These are phyloP conservation scores for Laticauda colubrina DNA, from an alignment of 2,113 vertebrate genomes.

Conservation along the genomic window DNA sequence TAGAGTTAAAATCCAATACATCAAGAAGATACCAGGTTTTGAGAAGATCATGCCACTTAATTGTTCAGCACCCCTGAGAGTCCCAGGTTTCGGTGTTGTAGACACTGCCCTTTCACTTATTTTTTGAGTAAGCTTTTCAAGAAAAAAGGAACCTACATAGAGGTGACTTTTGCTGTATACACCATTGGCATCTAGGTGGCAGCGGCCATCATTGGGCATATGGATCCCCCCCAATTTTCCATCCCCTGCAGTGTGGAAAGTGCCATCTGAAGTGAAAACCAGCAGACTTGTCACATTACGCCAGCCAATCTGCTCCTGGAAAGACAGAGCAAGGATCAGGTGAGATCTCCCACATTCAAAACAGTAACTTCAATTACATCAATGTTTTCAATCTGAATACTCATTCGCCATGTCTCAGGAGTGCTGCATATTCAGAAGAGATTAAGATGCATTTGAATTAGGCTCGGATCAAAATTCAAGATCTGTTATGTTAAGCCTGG, in stretches of 20 bases:
- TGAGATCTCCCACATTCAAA: neutral
- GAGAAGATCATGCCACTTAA: neutral
- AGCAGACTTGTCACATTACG: conserved; percentile 74
- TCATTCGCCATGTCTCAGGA: neutral
- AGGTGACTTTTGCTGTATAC: conserved; percentile 64
- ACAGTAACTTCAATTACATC: neutral
- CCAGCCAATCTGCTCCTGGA: conserved; percentile 77
- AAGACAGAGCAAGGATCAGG: neutral
- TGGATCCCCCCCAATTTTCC: conserved; percentile 76
- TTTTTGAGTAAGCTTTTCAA: neutral
- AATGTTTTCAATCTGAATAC: neutral
- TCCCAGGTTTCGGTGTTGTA: neutral
- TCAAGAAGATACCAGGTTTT: neutral
- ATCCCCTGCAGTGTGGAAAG: conserved; percentile 80
- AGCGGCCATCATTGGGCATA: conserved; percentile 72
- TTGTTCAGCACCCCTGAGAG: neutral
- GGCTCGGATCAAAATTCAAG: neutral
- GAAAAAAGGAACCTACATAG: conserved; percentile 56
- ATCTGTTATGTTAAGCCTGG: no score
- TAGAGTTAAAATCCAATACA: neutral
- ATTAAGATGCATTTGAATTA: neutral
- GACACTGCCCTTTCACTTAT: neutral
- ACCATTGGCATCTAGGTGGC: conserved; percentile 72
- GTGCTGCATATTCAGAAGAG: neutral
- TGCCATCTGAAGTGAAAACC: conserved; percentile 81